Conservation (phyloP, 1,140 invertebrate genomes). For the Eueides isabella region DNA sequence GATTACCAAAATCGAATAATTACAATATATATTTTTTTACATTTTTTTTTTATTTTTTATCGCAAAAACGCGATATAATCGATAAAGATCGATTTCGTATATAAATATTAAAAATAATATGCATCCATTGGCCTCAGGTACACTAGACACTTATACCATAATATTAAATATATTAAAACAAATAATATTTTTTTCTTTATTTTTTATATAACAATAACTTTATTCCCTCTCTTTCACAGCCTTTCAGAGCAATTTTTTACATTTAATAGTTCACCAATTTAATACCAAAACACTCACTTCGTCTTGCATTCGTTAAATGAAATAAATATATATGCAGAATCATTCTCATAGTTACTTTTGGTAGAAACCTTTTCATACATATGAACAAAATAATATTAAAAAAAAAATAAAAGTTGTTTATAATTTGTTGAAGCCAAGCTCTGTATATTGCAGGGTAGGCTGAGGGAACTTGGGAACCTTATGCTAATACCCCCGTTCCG, state of each 20-base stretch:
- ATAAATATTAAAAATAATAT: constrained; percentile 16
- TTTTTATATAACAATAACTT: background rate
- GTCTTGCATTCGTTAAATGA: background rate
- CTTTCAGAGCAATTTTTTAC: constrained; percentile 27
- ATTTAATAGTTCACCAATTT: background rate
- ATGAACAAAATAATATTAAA: background rate
- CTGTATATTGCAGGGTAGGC: too few species aligned
- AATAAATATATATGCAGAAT: background rate
- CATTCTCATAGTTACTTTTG: background rate
- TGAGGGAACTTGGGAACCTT: too few species aligned
- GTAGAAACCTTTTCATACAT: background rate
- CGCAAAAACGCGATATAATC: constrained; percentile 2
- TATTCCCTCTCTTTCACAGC: constrained; percentile 29
- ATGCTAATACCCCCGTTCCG: too few species aligned
- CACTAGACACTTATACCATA: constrained; percentile 29
- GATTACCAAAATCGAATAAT: background rate
- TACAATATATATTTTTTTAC: background rate
- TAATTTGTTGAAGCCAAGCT: too few species aligned
- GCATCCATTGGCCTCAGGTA: constrained; percentile 34
- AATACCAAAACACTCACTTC: background rate
- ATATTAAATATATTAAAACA: constrained; percentile 15
- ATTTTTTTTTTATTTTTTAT: background rate
- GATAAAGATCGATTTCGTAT: constrained; percentile 4
- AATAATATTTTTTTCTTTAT: background rate
- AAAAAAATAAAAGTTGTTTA: too few species aligned